Percentiles rank a stretch among this genome's conserved stretches.
Conservation (phyloP, 2,888 invertebrate genomes). For the Diaphora mendica region DNA sequence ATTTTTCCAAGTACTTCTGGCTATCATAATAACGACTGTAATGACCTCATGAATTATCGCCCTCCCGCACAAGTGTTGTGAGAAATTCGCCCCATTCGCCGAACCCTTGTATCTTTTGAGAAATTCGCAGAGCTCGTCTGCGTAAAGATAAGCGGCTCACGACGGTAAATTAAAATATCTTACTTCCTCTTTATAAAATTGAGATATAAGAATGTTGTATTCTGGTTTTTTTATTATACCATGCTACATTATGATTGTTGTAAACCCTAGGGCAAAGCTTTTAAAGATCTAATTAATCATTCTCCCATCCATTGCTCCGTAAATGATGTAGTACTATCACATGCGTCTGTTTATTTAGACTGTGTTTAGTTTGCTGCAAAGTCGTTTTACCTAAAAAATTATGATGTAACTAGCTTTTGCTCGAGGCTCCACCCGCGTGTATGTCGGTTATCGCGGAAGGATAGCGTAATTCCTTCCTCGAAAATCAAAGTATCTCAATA, state of each 20-base stretch:
- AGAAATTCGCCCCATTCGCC: constrained; percentile 12
- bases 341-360: too few species aligned
- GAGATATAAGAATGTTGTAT: constrained; percentile 4
- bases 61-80: constrained; percentile 5
- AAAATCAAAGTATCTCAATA: too few species aligned
- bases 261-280: not conserved
- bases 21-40: constrained; percentile 14
- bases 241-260: constrained; percentile 5
- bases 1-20: constrained; percentile 10
- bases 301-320: too few species aligned
- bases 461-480: too few species aligned
- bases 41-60: constrained; percentile 17
- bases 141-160: constrained; percentile 20
- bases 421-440: too few species aligned
- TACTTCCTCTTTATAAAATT: constrained; percentile 20
- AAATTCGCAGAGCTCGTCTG: constrained; percentile 15
- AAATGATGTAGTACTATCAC: not conserved
- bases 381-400: too few species aligned
- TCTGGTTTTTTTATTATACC: constrained; percentile 14
- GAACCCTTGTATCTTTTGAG: constrained; percentile 20
- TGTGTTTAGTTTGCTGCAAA: too few species aligned
- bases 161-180: constrained; percentile 22
- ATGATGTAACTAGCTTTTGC: too few species aligned
- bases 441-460: too few species aligned
- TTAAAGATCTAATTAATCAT: not conserved